Percentiles rank a stretch among this genome's conserved stretches.
Conservation (phyloP, 2,113 vertebrate genomes). For the Fulica atra region DNA sequence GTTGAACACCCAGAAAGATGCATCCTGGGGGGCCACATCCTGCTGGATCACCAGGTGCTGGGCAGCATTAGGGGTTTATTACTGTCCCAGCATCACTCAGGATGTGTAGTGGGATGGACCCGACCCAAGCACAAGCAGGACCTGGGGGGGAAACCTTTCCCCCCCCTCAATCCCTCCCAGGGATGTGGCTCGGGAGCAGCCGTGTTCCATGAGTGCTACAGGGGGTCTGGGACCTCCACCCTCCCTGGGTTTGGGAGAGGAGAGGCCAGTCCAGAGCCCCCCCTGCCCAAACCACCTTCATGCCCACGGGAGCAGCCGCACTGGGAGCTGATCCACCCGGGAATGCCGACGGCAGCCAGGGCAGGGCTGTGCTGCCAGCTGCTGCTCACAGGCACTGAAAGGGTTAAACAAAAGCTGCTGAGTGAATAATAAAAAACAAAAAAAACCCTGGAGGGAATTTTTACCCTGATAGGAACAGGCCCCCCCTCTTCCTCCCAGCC, state of each 20-base stretch:
- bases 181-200: fast-evolving
- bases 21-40: not conserved
- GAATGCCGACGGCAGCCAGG: not conserved
- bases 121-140: not conserved
- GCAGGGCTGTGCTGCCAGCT: not conserved
- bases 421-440: not conserved
- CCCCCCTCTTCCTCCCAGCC: too few relatives aligned
- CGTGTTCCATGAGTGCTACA: not conserved
- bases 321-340: fast-evolving
- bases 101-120: not conserved
- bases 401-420: not conserved
- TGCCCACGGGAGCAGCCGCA: not conserved
- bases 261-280: not conserved
- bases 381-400: not conserved
- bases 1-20: not conserved
- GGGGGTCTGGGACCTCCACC: too few relatives aligned
- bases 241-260: not conserved
- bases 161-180: not conserved
- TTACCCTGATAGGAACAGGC: not conserved
- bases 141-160: not conserved
- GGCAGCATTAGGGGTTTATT: not conserved
- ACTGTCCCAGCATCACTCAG: not conserved
- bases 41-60: not conserved
- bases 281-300: not conserved
- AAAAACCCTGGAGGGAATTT: not conserved